These are phyloP conservation scores for Hesperophylax magnus DNA, from an alignment of 1,140 invertebrate species.

Conservation along the genomic window DNA sequence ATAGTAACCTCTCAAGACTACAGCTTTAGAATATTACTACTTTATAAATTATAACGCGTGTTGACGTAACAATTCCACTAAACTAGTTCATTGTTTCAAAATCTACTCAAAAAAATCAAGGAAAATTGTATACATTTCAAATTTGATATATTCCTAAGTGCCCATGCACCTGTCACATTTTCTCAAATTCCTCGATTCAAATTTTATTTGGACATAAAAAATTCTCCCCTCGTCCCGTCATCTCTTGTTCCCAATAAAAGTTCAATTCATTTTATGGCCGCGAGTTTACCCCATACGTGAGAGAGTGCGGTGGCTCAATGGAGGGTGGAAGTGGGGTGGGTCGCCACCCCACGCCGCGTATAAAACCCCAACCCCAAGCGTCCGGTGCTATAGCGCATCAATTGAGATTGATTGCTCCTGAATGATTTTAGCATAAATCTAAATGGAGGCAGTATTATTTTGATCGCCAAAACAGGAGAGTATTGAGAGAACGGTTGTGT, in stretches of 20 bases:
- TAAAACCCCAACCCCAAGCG: constrained; percentile 23
- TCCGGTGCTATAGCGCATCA: constrained; percentile 42
- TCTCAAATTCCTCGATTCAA: constrained; percentile 29
- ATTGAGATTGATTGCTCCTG: constrained; percentile 57
- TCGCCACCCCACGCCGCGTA: background rate
- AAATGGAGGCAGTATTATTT: constrained; percentile 53
- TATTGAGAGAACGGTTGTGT: background rate
- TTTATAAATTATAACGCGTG: no score
- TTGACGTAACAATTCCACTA: no score
- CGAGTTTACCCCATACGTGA: background rate
- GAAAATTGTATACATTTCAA: background rate
- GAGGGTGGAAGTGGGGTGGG: background rate
- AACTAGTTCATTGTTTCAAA: no score
- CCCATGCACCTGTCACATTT: constrained; percentile 24
- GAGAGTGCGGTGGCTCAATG: no score
- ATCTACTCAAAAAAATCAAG: background rate
- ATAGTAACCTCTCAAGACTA: no score
- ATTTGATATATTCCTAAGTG: constrained; percentile 14
- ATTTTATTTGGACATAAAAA: constrained; percentile 21
- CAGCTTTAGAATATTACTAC: no score
- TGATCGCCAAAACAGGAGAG: constrained; percentile 19
- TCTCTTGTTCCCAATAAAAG: constrained; percentile 46
- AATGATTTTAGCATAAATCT: constrained; percentile 59
- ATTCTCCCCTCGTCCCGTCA: constrained; percentile 1
- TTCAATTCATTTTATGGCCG: constrained; percentile 54